Conservation (phyloP, 2,888 invertebrate genomes). For the Ceraclea dissimilis region DNA sequence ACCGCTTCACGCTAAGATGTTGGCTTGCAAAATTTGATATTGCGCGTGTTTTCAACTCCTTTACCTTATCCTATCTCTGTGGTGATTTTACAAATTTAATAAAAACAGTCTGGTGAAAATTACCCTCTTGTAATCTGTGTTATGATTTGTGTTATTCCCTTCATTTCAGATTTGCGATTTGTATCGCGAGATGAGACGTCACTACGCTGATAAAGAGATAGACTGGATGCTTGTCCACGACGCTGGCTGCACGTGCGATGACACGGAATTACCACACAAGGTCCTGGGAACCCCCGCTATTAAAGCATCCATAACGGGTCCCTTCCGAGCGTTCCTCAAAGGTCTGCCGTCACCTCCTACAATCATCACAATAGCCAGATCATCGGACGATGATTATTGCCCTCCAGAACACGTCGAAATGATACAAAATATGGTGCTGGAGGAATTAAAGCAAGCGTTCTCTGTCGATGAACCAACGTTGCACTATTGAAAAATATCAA, state of each 20-base stretch:
- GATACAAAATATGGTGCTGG: slow-evolving; percentile 63
- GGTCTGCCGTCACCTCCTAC: slow-evolving; percentile 56
- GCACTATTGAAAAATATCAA: slow-evolving; percentile 33
- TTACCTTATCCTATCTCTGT: no score
- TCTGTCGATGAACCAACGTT: slow-evolving; percentile 43
- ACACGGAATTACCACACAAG: slow-evolving; percentile 78
- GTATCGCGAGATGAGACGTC: slow-evolving; percentile 42
- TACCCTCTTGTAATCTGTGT: no score
- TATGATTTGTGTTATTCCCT: not conserved
- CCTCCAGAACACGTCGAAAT: slow-evolving; percentile 73
- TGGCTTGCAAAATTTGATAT: no score
- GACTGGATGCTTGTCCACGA: slow-evolving; percentile 78
- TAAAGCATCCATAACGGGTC: slow-evolving; percentile 47
- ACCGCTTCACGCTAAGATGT: no score
- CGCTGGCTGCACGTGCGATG: slow-evolving; percentile 83
- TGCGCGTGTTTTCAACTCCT: no score
- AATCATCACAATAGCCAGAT: slow-evolving; percentile 71
- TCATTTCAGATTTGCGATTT: slow-evolving; percentile 41
- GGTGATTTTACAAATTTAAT: no score
- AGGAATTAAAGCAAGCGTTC: slow-evolving; percentile 48
- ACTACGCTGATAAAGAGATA: slow-evolving; percentile 55
- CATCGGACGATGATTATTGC: slow-evolving; percentile 84
- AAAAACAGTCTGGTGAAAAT: no score
- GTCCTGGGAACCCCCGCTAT: slow-evolving; percentile 65
- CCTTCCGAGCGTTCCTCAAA: slow-evolving; percentile 53